Conservation (phyloP, 1,140 invertebrate species). For the Pogonus chalceus region DNA sequence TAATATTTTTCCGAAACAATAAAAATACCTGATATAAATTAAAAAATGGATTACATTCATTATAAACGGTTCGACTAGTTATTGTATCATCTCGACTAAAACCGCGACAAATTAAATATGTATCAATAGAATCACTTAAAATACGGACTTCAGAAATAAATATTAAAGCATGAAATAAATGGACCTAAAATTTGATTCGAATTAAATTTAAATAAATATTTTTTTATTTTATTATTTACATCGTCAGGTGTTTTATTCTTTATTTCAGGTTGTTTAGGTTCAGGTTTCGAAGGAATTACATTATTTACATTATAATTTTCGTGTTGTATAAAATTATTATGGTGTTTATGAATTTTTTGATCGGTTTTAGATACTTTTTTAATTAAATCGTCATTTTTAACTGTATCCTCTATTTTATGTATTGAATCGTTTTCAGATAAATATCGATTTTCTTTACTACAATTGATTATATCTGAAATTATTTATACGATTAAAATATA, state of each 20-base stretch:
- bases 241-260: conserved; percentile 9
- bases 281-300: conserved; percentile 26
- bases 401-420: conserved; percentile 8
- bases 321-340: not conserved
- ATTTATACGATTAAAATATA: conserved; percentile 11
- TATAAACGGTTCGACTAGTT: conserved; percentile 35
- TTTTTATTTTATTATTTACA: not conserved
- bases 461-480: conserved; percentile 12
- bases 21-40: conserved; percentile 40
- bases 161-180: conserved; percentile 41
- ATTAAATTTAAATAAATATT: conserved; percentile 12
- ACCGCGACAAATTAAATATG: conserved; percentile 40
- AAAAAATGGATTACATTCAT: conserved; percentile 38
- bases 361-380: conserved; percentile 4
- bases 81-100: conserved; percentile 41
- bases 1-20: conserved; percentile 11
- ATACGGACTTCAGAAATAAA: conserved; percentile 40
- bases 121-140: conserved; percentile 29
- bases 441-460: conserved; percentile 10
- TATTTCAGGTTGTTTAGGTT: conserved; percentile 19
- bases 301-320: conserved; percentile 22
- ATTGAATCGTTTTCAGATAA: conserved; percentile 8
- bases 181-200: conserved; percentile 26
- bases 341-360: not conserved
- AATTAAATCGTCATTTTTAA: not conserved